Base-by-base conservation (phyloP, 2,113 vertebrate genomes). In the Leucoraja erinaceus region DNA sequence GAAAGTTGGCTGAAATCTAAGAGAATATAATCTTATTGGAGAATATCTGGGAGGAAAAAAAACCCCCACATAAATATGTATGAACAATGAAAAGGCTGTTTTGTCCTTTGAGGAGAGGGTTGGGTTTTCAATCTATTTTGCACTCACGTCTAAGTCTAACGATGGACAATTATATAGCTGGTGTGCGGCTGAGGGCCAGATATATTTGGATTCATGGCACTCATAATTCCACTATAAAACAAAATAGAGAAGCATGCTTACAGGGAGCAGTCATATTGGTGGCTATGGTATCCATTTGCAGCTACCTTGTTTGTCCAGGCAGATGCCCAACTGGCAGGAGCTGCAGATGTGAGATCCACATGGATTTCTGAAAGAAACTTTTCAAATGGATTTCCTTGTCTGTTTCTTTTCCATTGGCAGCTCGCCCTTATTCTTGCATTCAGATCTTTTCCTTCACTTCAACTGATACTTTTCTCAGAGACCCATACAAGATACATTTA, bases 251-350 rank as follows among this genome's bases (percentile, higher is more conserved):
- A 88, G 83, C 28, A 61, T 63, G 59, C 83, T 63, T 59, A 63
- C 83, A 88, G 56, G 83, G 83, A 88, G 28, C 28, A 18, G 61
- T 88, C 83, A 88, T 56, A 66, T 88, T 88, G 83, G 83, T 88
- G 63, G 83, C 59, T 88, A 31, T 66, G 31, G 59, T 88, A 88
- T 88, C 83, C 83, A 63, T 33, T 88, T 88, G 83, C 83, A 63
- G 83, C 83, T 86, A 61, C 59, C 83, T 88, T 88, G 83, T 88
- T 88, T 88, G 83, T 88, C 83, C 83, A 88, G 83, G 83, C 83
- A 88, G 28, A 2, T 31, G 14, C 59, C 83, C 83, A 88, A 14
- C 59, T 88, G 83, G 83, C 83, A 66, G 63, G 59, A 88, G 14
- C 12, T 31, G 59, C 63, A 88, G 83, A 88, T 66, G 14, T 88